These are phyloP conservation scores for Scaptomyza tumidula DNA, from an alignment of 2,888 invertebrate species.

Conservation along the genomic window DNA sequence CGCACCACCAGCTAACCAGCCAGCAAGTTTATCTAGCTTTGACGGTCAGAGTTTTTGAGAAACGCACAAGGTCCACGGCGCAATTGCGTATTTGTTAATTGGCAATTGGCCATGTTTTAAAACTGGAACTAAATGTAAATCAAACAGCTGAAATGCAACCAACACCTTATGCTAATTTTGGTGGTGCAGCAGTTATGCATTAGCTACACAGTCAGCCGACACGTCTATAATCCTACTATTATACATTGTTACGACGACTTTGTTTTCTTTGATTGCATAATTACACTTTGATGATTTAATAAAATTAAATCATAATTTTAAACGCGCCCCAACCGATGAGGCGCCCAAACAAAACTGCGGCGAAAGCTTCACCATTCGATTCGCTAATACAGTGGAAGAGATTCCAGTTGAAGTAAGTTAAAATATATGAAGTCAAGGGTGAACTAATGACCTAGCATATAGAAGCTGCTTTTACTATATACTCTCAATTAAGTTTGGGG, in stretches of 20 bases:
- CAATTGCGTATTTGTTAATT: constrained; percentile 17
- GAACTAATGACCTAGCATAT: too few relatives aligned
- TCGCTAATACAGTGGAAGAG: constrained; percentile 46
- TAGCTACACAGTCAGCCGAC: constrained; percentile 25
- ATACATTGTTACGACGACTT: constrained; percentile 26
- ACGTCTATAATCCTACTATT: constrained; percentile 12
- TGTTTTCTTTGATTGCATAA: constrained; percentile 66
- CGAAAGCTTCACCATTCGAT: constrained; percentile 66
- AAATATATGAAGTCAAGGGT: neutral
- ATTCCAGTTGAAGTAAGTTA: neutral
- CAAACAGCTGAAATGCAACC: constrained; percentile 1
- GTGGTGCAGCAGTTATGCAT: constrained; percentile 44
- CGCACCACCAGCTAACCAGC: constrained; percentile 13
- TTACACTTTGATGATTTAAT: constrained; percentile 75
- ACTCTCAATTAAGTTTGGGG: too few relatives aligned
- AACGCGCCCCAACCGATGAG: constrained; percentile 58
- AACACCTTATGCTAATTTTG: constrained; percentile 13
- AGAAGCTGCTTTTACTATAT: too few relatives aligned
- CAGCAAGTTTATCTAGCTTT: constrained; percentile 9
- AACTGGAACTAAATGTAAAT: constrained; percentile 11
- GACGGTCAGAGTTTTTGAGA: constrained; percentile 21
- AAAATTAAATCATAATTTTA: constrained; percentile 77
- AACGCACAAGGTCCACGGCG: constrained; percentile 34
- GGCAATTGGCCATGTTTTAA: constrained; percentile 33
- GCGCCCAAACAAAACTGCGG: constrained; percentile 27